Base-by-base conservation (phyloP, 2,113 vertebrate genomes). In the Heterotilapia buettikoferi region DNA sequence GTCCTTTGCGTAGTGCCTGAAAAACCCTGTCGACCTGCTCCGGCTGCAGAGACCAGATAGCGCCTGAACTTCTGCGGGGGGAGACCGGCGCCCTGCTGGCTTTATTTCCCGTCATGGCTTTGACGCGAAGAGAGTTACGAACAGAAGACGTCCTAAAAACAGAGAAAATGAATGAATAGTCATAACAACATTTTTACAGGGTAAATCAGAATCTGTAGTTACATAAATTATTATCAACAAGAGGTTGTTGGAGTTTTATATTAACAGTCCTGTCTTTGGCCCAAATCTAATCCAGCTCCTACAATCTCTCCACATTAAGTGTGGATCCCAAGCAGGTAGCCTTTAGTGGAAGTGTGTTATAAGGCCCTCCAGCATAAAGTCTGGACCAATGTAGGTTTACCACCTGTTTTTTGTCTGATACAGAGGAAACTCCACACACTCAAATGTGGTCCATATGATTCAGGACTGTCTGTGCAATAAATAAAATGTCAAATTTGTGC, bases 1-100 rank as follows among this genome's bases (percentile, higher is more conserved):
- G 97, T 90, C 98, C 98, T 95, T 96, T 98, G 88, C 97, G 96
- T 88, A 99, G 94, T 2, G 97, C 98, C 84, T 97, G 97, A 86
- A 98, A 99, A 91, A 98, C 96, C 88, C 92, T 96, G 96, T 98
- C 98, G 88, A 99, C 98, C 86, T 98, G 97, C 84, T 97, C 97
- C 0, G 98, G 98, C 94, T 97, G 97, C 80, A 97, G 96, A 9
- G 92, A 93, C 92, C 97, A 97, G 87, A 95, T 92, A 79, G 96
- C 53, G 7, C 95, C 93, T 0, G 94, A 56, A 5, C 93, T 96
- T 88, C 97, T 97, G 85, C 94, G 93, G 81, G 97, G 93, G 3
- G 97, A 95, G 11, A 95, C 86, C 0, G 97, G 97, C 21, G 89
- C 95, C 92, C 96, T 98, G 94, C 97, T 91, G 33, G 96, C 89